These are phyloP conservation scores for Globicephala melas DNA, from an alignment of 2,113 vertebrate species.

Conservation along the genomic window DNA sequence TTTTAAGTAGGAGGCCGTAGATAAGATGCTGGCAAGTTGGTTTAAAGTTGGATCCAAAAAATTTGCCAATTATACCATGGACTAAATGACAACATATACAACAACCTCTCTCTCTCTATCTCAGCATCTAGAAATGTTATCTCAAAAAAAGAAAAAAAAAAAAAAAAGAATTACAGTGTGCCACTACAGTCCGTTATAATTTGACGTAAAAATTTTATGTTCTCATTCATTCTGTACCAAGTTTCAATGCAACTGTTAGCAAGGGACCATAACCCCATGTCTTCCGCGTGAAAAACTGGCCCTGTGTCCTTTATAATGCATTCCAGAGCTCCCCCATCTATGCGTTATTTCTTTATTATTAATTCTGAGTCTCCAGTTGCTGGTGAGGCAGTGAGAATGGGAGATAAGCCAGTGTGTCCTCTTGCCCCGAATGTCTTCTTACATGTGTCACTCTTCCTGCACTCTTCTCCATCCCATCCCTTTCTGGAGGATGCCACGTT, in stretches of 20 bases:
- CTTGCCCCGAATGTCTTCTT: neutral
- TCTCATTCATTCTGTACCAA: constrained; percentile 35
- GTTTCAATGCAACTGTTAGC: constrained; percentile 51
- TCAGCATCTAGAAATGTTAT: neutral
- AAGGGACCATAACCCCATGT: constrained; percentile 37
- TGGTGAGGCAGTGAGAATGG: neutral
- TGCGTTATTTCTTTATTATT: constrained; percentile 43
- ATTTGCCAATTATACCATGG: neutral
- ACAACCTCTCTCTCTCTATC: neutral
- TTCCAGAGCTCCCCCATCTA: constrained; percentile 1
- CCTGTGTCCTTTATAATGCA: neutral
- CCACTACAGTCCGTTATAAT: constrained; percentile 33
- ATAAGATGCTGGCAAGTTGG: neutral
- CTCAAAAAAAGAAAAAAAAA: neutral
- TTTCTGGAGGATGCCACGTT: neutral
- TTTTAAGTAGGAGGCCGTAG: constrained; percentile 39
- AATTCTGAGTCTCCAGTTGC: constrained; percentile 54
- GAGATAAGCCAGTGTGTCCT: neutral
- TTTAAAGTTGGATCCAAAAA: neutral
- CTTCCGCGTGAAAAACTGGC: constrained; percentile 49
- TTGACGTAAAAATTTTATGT: constrained; percentile 47
- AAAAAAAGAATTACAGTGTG: neutral
- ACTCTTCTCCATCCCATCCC: neutral
- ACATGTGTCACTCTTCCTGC: neutral
- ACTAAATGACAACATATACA: neutral